Base-by-base conservation (phyloP, 2,797 vertebrate species). In the Paratrypauchen microcephalus region DNA sequence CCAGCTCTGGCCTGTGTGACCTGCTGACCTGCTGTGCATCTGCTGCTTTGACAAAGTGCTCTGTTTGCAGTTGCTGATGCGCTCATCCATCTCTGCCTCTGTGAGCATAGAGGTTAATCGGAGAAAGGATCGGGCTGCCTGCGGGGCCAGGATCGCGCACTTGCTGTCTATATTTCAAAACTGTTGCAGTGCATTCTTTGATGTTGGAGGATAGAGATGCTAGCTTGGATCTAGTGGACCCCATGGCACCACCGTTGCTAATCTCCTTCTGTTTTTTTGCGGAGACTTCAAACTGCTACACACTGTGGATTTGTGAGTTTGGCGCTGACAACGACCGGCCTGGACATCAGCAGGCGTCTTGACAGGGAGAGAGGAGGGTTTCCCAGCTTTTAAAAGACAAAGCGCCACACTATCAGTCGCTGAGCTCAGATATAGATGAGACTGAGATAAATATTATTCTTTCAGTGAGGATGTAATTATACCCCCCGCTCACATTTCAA, bases 121-220 rank as follows among this genome's bases (percentile, higher is more conserved):
- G 70, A 55, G 41, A 65, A 18, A 57, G 71, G 82, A 76, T 73
- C 16, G 15, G 32, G 66, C 64, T 68, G 73, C 78, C 80, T 67
- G 69, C 3, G 30, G 67, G 73, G 76, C 69, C 78, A 26, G 56
- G 77, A 68, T 74, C 36, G 76, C 79, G 79, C 86, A 86, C 78
- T 86, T 83, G 82, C 69, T 65, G 81, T 59, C 87, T 73, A 84
- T 89, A 86, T 82, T 75, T 91, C 86, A 86, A 57, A 80, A 80
- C 70, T 69, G 68, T 57, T 70, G 66, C 56, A 0, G 28, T 56
- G 71, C 13, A 2, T 18, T 62, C 75, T 89, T 87, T 88, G 81
- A 90, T 83, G 80, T 79, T 0, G 36, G 69, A 39, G 71, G 68
- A 83, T 47, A 65, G 71, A 84, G 86, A 79, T 48, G 4, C 32